Percentiles rank a stretch among this genome's conserved stretches.
Conservation (phyloP, 53 echinoderm and acorn worm species). For the Mesocentrotus franciscanus region DNA sequence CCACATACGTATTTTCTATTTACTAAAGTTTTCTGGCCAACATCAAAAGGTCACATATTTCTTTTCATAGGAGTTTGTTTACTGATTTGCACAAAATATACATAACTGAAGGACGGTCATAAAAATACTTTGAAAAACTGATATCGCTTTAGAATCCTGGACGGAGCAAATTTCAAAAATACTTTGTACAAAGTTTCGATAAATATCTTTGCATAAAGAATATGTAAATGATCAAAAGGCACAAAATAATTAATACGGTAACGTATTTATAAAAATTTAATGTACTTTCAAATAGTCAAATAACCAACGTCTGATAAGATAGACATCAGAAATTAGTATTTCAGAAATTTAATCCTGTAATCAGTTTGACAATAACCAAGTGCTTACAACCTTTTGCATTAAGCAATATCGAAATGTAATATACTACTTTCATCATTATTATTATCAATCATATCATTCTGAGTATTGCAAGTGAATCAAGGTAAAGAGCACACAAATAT, state of each 20-base stretch:
- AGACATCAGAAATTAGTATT: background rate
- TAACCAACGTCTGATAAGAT: background rate
- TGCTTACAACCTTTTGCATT: background rate
- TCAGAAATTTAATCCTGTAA: conserved; percentile 27
- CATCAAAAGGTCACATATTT: background rate
- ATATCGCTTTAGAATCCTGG: background rate
- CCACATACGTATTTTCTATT: background rate
- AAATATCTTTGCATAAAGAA: background rate
- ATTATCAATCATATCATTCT: background rate
- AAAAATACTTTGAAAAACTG: background rate
- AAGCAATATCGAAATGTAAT: too few species aligned
- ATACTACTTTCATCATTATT: too few species aligned
- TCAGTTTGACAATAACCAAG: background rate
- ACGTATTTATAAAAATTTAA: background rate
- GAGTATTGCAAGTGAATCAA: conserved; percentile 8
- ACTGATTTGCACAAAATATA: background rate
- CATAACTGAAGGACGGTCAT: background rate
- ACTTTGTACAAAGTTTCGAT: background rate
- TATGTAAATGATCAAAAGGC: background rate
- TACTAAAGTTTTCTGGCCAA: background rate
- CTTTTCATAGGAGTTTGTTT: background rate
- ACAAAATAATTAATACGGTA: background rate
- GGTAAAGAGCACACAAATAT: background rate
- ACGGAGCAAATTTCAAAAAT: conserved; percentile 25
- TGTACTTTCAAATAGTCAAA: background rate